Evolutionary conservation across 2,888 invertebrate species (phyloP).

Genomic region (Caenorhabditis sp.): DNA sequence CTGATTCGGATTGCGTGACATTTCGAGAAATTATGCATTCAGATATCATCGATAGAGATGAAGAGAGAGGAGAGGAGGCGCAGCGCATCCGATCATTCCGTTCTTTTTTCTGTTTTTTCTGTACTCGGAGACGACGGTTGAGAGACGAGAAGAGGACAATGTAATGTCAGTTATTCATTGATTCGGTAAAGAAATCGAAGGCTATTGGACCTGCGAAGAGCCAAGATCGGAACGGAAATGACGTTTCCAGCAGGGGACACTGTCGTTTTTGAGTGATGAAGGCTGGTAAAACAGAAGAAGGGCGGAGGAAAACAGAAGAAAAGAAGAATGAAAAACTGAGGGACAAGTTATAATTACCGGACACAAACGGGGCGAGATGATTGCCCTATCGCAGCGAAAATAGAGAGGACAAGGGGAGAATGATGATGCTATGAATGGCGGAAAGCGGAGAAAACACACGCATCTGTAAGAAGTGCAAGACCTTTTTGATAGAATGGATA

Average conservation of each 20-base stretch:
- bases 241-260: no score
- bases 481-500: no score
- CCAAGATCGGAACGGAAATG: no score
- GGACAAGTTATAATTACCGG: slow-evolving; percentile 38
- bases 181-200: no score
- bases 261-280: slow-evolving; percentile 2
- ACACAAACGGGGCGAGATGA: slow-evolving; percentile 23
- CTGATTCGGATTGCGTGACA: slow-evolving; percentile 37
- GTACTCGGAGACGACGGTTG: no score
- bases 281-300: background rate
- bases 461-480: background rate
- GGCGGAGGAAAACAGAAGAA: background rate
- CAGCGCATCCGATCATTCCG: slow-evolving; percentile 9
- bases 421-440: slow-evolving; percentile 11
- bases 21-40: background rate
- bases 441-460: background rate
- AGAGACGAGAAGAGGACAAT: no score
- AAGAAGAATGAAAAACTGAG: slow-evolving; percentile 4
- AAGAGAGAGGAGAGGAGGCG: background rate
- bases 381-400: slow-evolving; percentile 10
- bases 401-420: slow-evolving; percentile 1
- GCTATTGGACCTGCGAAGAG: no score
- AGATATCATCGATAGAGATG: no score
- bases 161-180: no score
- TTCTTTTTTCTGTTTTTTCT: no score